phyloP scores from a whole-genome alignment of 1,140 invertebrate genomes.

The Ceratina calcarata region DNA sequence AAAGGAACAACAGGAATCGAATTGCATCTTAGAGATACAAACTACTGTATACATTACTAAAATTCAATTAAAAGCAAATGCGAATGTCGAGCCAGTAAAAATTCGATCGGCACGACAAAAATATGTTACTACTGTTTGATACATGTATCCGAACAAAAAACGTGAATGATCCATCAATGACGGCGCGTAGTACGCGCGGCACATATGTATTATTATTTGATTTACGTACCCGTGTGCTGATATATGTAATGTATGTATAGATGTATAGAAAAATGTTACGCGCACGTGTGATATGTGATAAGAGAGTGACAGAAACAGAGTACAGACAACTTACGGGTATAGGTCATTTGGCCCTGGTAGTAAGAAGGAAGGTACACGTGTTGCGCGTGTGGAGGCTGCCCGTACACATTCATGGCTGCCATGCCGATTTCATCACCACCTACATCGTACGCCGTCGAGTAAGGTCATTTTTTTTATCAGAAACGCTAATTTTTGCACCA shows the following conservation, averaged over 20 bases:
- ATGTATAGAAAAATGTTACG: conserved; percentile 40
- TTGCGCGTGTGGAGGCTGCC: conserved; percentile 87
- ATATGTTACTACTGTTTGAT: not conserved
- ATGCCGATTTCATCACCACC: conserved; percentile 86
- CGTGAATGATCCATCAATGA: conserved; percentile 14
- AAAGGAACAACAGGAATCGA: not conserved
- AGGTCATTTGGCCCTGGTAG: conserved; percentile 89
- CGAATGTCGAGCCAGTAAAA: not conserved
- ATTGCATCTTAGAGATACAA: no score
- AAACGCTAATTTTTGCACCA: conserved; percentile 66
- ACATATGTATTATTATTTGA: not conserved
- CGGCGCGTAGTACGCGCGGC: not conserved
- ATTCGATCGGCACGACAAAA: not conserved
- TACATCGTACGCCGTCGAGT: conserved; percentile 77
- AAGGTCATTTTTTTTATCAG: conserved; percentile 72
- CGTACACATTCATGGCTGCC: conserved; percentile 84
- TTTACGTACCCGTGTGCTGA: conserved; percentile 25
- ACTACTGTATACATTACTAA: not conserved
- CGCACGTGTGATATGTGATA: conserved; percentile 51
- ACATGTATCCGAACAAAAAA: not conserved
- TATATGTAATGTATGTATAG: conserved; percentile 28
- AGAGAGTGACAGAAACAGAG: conserved; percentile 66
- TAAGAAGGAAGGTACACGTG: conserved; percentile 89
- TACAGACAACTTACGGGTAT: conserved; percentile 86
- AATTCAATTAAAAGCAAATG: not conserved